These are phyloP conservation scores for Lordiphosa collinella DNA, from an alignment of 1,140 invertebrate species.

Conservation along the genomic window DNA sequence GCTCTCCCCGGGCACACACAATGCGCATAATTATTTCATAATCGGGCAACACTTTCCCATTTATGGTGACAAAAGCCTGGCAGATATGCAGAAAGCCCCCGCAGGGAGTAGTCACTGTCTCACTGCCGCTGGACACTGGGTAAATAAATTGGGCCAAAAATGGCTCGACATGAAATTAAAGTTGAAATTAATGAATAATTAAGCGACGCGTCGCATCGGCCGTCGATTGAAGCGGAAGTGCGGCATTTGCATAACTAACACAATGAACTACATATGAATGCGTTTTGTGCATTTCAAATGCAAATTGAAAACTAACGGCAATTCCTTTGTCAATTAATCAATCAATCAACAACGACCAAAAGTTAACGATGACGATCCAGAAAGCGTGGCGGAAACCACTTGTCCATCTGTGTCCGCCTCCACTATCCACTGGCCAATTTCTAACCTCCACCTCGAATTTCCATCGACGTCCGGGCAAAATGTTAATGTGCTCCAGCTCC, in stretches of 20 bases:
- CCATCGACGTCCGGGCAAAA: constrained; percentile 33
- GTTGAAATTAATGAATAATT: constrained; percentile 77
- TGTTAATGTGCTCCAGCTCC: constrained; percentile 42
- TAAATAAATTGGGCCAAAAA: constrained; percentile 44
- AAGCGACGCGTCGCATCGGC: constrained; percentile 33
- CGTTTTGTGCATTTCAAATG: constrained; percentile 38
- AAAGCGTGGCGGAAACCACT: constrained; percentile 59
- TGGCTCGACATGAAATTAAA: constrained; percentile 53
- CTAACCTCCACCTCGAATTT: constrained; percentile 16
- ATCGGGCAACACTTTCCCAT: constrained; percentile 61
- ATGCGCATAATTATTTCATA: constrained; percentile 71
- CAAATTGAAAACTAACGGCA: constrained; percentile 68
- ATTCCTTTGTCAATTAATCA: constrained; percentile 75
- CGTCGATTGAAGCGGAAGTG: constrained; percentile 48
- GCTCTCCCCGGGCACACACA: constrained; percentile 6
- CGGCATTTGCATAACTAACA: constrained; percentile 72
- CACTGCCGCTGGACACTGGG: constrained; percentile 7
- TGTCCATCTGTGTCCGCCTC: constrained; percentile 28
- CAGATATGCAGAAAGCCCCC: constrained; percentile 43
- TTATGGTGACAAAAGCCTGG: constrained; percentile 62
- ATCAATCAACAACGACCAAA: constrained; percentile 66
- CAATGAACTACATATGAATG: constrained; percentile 59
- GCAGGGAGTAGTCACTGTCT: constrained; percentile 13
- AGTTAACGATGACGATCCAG: constrained; percentile 26
- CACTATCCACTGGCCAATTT: constrained; percentile 4